Base-by-base conservation (phyloP, 1,140 invertebrate genomes). In the Dendrolimus kikuchii region DNA sequence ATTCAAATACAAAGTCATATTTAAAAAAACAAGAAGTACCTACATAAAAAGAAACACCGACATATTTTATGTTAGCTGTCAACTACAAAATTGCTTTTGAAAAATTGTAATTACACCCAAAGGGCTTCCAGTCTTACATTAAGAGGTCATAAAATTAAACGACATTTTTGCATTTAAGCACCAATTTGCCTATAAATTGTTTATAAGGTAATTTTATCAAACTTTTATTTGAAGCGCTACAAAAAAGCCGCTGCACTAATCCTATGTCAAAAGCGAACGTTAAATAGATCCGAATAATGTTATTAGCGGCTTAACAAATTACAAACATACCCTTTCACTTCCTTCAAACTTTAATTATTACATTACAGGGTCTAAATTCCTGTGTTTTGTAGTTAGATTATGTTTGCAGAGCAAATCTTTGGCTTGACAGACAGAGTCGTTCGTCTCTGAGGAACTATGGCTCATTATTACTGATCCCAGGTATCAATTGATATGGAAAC, bases 211-310 rank as follows among this genome's bases (percentile, higher is more conserved):
- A 48, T 42, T 57, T 44, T 44, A 57, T 57, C 50, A 50, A 48
- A 49, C n/a, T 53, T 46, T 46, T 46, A 53, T 44, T 39, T 46
- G 7, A 49, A 46, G 23, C 40, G 51, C 38, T 44, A 37, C 40
- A 40, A 52, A 7, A 41, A 23, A 38, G 39, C 40, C 53, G 52
- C 37, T 48, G 39, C 46, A 38, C 7, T 53, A 55, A 55, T 51
- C 50, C 55, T 62, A 8, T 54, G 37, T 56, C 49, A 54, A 55
- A 60, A 65, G 55, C 44, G 49, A 51, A 63, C 59, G 62, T 69
- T 66, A 71, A 74, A 69, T 66, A 69, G 59, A 69, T 63, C 59
- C 64, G 56, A 66, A 62, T 75, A 73, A 75, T 75, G 56, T 73
- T 71, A 75, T 75, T 75, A 75, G 64, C 64, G 61, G 68, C 61